Evolutionary conservation across 2,113 vertebrate genomes (phyloP).

Genomic region (Coreoperca whiteheadi): DNA sequence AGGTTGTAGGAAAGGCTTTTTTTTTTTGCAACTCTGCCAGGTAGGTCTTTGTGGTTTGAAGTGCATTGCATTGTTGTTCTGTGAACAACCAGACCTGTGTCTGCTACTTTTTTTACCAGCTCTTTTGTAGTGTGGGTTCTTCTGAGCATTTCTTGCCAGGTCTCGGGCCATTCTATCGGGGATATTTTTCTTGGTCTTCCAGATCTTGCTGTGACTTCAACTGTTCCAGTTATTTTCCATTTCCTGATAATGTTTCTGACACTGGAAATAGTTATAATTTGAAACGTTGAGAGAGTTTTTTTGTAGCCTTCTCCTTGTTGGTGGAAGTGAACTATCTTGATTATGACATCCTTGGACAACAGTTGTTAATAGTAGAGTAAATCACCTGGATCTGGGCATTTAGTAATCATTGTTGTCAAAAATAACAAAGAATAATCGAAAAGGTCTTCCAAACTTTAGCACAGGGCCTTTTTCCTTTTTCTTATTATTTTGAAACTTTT

Average conservation of each 20-base stretch:
- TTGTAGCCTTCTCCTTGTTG: neutral
- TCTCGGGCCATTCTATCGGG: neutral
- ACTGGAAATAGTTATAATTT: no score
- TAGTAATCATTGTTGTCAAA: no score
- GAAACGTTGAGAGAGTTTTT: neutral
- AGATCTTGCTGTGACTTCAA: neutral
- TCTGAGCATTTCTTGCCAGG: neutral
- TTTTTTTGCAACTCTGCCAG: neutral
- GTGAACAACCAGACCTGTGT: neutral
- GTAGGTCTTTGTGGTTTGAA: neutral
- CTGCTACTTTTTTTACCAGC: neutral
- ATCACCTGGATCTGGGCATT: no score
- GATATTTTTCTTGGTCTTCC: neutral
- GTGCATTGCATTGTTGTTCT: neutral
- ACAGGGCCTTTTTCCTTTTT: no score
- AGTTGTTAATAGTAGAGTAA: no score
- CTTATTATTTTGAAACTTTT: no score
- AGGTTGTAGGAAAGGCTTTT: neutral
- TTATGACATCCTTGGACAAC: neutral
- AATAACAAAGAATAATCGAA: no score
- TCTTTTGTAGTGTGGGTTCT: neutral
- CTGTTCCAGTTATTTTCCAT: neutral
- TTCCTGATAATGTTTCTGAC: neutral
- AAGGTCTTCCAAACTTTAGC: no score
- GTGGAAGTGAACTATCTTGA: neutral